Evolutionary conservation across 1,140 invertebrate genomes (phyloP), one percentile per base, ranked within the genome.

Genomic region (Odontomachus brunneus): DNA sequence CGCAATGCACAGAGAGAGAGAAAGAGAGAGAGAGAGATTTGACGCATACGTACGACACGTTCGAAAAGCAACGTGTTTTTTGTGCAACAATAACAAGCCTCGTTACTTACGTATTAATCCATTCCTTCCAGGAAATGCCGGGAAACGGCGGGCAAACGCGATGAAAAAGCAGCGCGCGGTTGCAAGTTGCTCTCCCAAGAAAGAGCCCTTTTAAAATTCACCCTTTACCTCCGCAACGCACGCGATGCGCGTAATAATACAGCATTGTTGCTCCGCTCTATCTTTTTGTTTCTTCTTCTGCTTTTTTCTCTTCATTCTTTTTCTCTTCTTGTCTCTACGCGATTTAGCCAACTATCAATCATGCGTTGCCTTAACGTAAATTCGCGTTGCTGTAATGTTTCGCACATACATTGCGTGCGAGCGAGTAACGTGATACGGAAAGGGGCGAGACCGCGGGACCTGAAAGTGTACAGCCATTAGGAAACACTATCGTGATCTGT

Each of bases 311-410:
- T n/a, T n/a, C 29, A 33, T 33, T 33, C 29, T 5, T 53, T 9
- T 14, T 17, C 12, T 38, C 17, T 62, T 65, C 38, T 44, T 9
- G 53, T 71, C 38, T 22, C 38, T 22, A 57, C 66, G 67, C 51
- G 33, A 53, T 57, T 80, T 59, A 59, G 57, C 71, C 59, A 73
- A 82, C 84, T 87, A 76, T 82, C 80, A 82, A 82, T 82, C 73
- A 74, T 76, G 38, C 38, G 38, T 65, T 65, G 33, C 51, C 51
- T 76, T 82, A 44, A 80, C 75, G 57, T 59, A 80, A 80, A 80
- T 69, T 80, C 75, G 19, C 51, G 44, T 71, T 59, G 44, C 33
- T 26, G n/a, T 69, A 71, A 80, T 48, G 17, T 57, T 71, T 80
- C 75, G 38, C 75, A 22, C 38, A 80, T 71, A 55, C 75, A 26